Evolutionary conservation across 1,140 invertebrate species (phyloP).

Genomic region (Drosophila littoralis): DNA sequence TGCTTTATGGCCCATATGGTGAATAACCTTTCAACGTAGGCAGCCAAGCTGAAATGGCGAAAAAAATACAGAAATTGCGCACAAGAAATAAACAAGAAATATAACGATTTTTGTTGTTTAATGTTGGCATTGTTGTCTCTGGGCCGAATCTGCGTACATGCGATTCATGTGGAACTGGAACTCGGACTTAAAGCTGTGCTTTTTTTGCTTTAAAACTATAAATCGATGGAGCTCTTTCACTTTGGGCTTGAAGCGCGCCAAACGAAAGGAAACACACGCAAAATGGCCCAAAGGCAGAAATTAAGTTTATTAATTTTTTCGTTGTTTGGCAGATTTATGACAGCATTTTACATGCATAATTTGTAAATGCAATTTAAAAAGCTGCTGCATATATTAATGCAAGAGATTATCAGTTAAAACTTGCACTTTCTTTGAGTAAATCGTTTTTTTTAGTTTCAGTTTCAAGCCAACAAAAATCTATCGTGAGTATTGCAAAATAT

Average conservation of each 20-base stretch:
- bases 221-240: constrained; percentile 57
- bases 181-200: constrained; percentile 24
- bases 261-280: constrained; percentile 34
- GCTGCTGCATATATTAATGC: not conserved
- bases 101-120: constrained; percentile 34
- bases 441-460: no score
- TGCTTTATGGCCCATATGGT: constrained; percentile 31
- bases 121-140: constrained; percentile 14
- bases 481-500: no score
- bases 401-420: no score
- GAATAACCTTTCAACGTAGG: constrained; percentile 39
- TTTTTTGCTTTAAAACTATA: constrained; percentile 47
- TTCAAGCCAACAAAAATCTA: no score
- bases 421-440: no score
- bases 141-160: constrained; percentile 40
- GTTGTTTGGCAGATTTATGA: constrained; percentile 39
- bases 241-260: constrained; percentile 18
- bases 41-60: constrained; percentile 22
- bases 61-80: constrained; percentile 6
- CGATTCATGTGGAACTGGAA: constrained; percentile 40
- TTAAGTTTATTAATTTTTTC: constrained; percentile 58
- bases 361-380: constrained; percentile 29
- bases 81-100: not conserved
- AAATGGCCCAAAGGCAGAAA: constrained; percentile 47
- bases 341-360: constrained; percentile 43